Evolutionary conservation across 2,888 invertebrate genomes (phyloP).

Genomic region (Ceriagrion tenellum): DNA sequence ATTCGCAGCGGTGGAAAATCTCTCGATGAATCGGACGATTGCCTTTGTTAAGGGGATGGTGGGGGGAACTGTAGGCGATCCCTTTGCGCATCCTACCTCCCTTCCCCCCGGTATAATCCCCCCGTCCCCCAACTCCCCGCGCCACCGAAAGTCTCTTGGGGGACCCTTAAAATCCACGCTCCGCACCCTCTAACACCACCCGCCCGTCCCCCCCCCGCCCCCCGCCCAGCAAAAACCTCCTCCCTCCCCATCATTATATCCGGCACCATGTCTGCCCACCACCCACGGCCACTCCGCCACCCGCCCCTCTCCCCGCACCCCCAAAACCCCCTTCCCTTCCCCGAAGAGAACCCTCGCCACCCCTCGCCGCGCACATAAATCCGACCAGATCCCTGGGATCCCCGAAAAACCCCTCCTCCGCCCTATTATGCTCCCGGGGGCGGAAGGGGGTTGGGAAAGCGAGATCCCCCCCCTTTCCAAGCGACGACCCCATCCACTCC

Average conservation of each 20-base stretch:
- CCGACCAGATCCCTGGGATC: neutral
- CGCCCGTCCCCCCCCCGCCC: neutral
- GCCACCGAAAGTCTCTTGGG: constrained; percentile 19
- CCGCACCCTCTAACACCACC: neutral
- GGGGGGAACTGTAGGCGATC: neutral
- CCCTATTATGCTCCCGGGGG: constrained; percentile 33
- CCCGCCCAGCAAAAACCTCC: neutral
- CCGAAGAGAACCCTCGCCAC: neutral
- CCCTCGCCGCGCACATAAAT: neutral
- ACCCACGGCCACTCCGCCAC: neutral
- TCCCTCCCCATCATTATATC: constrained; percentile 1
- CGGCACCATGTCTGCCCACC: neutral
- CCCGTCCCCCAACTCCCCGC: neutral
- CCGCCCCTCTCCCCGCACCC: neutral
- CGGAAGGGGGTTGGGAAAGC: too few relatives aligned
- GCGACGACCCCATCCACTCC: neutral
- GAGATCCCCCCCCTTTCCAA: neutral
- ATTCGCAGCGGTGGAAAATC: neutral
- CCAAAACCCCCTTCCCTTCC: neutral
- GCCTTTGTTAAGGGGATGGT: neutral
- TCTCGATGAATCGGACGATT: constrained; percentile 21
- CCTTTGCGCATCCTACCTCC: neutral
- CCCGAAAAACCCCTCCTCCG: neutral
- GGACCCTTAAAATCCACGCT: constrained; percentile 26
- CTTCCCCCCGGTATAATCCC: neutral